phyloP scores from a whole-genome alignment of 2,797 vertebrate species.

The Thalassophryne amazonica region DNA sequence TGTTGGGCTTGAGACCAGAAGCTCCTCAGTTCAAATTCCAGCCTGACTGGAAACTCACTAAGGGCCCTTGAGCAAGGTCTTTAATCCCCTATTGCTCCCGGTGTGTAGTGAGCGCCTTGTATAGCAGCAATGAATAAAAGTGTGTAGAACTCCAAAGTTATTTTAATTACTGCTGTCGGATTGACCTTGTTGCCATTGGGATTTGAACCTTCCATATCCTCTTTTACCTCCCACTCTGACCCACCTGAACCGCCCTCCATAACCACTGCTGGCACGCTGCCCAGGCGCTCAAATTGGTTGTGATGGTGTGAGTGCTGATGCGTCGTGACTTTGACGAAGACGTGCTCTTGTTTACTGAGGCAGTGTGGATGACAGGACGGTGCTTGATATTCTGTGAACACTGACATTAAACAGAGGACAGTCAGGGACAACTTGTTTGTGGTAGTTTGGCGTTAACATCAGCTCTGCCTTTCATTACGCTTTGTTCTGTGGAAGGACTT shows the following conservation, averaged over 20 bases:
- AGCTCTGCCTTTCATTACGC: no score
- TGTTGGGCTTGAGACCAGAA: no score
- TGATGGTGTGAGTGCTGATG: slow-evolving; percentile 43
- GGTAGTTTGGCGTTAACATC: slow-evolving; percentile 17
- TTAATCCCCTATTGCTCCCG: no score
- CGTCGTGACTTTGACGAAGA: slow-evolving; percentile 66
- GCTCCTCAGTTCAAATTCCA: no score
- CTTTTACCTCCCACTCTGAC: not conserved
- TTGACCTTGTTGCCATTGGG: no score
- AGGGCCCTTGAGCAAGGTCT: no score
- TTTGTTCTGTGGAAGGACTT: no score
- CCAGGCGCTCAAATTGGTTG: slow-evolving; percentile 54
- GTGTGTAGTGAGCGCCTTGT: no score
- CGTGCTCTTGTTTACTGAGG: slow-evolving; percentile 63
- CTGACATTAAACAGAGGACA: slow-evolving; percentile 43
- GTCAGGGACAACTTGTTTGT: slow-evolving; percentile 40
- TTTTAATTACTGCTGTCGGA: no score
- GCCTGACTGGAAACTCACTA: no score
- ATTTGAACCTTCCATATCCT: not conserved
- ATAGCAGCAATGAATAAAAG: no score
- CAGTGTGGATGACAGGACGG: slow-evolving; percentile 54
- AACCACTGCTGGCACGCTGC: slow-evolving; percentile 57
- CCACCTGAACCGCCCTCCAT: slow-evolving; percentile 5
- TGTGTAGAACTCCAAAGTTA: no score
- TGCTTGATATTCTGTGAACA: slow-evolving; percentile 54